A percentile compares a stretch with the other conserved stretches of the same genome.
These are phyloP conservation scores for Drosophila orena DNA, from an alignment of 1,140 invertebrate species.

Conservation along the genomic window DNA sequence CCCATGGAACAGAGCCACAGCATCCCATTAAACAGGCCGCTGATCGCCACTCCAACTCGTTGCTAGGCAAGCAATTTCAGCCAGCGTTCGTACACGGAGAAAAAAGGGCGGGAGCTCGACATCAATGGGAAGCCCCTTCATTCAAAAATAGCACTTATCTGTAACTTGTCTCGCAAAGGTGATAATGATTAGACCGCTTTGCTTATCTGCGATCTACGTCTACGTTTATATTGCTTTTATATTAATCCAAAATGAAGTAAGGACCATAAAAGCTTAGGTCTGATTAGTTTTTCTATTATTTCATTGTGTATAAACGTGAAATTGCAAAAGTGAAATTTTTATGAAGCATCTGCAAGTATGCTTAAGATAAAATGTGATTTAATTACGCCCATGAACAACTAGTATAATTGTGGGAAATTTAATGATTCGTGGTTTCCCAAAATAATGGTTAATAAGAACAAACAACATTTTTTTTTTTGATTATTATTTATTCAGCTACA, in stretches of 20 bases:
- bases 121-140: conserved; percentile 1
- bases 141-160: conserved; percentile 13
- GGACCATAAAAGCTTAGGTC: background rate
- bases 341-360: too few species aligned
- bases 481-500: background rate
- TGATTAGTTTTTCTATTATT: background rate
- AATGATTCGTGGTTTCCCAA: conserved; percentile 1
- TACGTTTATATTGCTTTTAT: background rate
- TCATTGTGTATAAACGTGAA: too few species aligned
- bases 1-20: background rate
- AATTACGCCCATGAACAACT: too few species aligned
- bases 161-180: background rate
- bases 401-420: background rate
- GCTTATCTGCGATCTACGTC: background rate
- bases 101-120: background rate
- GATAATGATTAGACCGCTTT: background rate
- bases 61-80: conserved; percentile 33
- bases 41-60: conserved; percentile 22
- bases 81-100: background rate
- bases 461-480: background rate
- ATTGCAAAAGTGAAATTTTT: too few species aligned
- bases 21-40: background rate
- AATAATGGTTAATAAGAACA: background rate
- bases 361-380: too few species aligned
- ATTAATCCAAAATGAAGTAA: background rate